Conservation (phyloP, 2,113 vertebrate genomes). For the Urocynchramus pylzowi region DNA sequence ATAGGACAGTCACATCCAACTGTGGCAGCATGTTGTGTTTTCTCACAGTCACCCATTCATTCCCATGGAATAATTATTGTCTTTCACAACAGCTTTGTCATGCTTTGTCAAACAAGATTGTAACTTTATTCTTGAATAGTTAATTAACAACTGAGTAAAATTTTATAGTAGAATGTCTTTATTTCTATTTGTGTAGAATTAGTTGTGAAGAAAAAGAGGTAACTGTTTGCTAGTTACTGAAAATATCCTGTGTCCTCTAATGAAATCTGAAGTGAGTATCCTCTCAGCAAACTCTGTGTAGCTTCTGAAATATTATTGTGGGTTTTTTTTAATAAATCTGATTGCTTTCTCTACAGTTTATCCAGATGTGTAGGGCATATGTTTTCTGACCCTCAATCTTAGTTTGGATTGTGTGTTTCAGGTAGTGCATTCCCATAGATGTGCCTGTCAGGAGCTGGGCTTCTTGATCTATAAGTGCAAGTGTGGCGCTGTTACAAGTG, state of each 20-base stretch:
- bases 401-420: neutral
- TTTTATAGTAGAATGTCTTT: neutral
- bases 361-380: neutral
- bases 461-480: neutral
- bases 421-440: rapidly evolving
- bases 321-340: neutral
- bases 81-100: neutral
- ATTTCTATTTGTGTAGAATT: neutral
- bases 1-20: neutral
- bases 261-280: neutral
- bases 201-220: neutral
- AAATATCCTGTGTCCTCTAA: neutral
- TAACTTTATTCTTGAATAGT: neutral
- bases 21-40: slow-evolving; percentile 18
- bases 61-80: slow-evolving; percentile 21
- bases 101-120: neutral
- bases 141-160: neutral
- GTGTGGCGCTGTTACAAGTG: neutral
- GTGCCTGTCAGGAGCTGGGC: rapidly evolving
- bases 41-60: slow-evolving; percentile 41
- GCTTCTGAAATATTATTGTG: neutral
- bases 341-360: neutral
- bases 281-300: neutral
- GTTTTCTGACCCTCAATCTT: neutral
- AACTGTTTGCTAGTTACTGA: neutral